Evolutionary conservation across 1,140 invertebrate species (phyloP), one percentile per base, ranked within the genome.

Genomic region (Ceratosolen solmsi): DNA sequence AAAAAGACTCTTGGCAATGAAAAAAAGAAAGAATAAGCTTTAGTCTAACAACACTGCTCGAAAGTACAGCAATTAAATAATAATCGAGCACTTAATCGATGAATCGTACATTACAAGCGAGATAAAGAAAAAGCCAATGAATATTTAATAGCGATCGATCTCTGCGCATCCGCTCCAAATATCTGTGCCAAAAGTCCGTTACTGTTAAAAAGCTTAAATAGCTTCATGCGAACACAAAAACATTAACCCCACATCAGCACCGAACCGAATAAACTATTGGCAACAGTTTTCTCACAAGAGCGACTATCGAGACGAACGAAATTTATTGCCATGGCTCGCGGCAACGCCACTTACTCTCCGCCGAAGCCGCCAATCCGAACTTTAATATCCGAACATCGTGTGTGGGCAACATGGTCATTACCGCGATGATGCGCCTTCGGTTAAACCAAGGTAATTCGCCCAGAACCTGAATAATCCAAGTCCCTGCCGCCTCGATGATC

Each of bases 391-490:
- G 20, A 49, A 22, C 7, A 25, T 33, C 30, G 33, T 5, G 41
- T 11, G n/a, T n/a, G n/a, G n/a, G 20, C n/a, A 25, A 41, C 46
- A 79, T 56, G 27, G 63, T 71, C 65, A 56, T 71, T 70, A 71
- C 33, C 15, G 17, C 13, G 13, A 27, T 56, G 27, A 38, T 56
- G 56, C 17, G n/a, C 20, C n/a, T 41, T 73, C 9, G 27, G 60
- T 13, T 30, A 22, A 25, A 13, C 38, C 27, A 3, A 54, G 27
- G 20, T 68, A 36, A 65, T 68, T 0, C 8, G 33, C 25, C 36
- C 20, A 11, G 54, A 33, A 49, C 77, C 54, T 60, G 73, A 70
- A 80, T 75, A 73, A 77, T 85, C 58, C n/a, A 2, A 76, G 54
- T 20, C 56, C 2, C 56, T 49, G 17, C 2, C 56, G 25, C 56